Evolutionary conservation across 2,888 invertebrate species (phyloP).

Genomic region (Drosophila fungiperda): DNA sequence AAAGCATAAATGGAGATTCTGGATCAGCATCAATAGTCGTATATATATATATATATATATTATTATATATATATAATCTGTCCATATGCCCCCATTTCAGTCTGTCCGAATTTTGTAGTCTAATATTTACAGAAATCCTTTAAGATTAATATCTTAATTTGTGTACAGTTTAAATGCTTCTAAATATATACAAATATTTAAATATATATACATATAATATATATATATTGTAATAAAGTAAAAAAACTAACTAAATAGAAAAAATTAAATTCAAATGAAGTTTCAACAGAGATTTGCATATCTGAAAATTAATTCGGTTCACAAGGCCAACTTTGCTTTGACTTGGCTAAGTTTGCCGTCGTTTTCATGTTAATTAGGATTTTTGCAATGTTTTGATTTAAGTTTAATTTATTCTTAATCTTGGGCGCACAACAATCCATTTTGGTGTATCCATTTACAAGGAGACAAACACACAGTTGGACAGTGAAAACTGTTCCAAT

Average conservation of each 20-base stretch:
- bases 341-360: background rate
- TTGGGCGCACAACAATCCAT: background rate
- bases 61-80: background rate
- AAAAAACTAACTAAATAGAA: background rate
- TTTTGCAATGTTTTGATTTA: constrained; percentile 16
- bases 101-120: background rate
- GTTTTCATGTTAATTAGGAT: constrained; percentile 14
- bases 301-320: background rate
- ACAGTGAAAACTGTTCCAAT: constrained; percentile 42
- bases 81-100: background rate
- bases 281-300: background rate
- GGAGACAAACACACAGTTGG: constrained; percentile 4
- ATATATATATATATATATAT: background rate
- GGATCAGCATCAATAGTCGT: background rate
- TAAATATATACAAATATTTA: background rate
- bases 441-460: constrained; percentile 10
- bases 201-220: too few species aligned
- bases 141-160: background rate
- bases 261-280: background rate
- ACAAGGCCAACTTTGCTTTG: background rate
- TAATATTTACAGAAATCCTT: background rate
- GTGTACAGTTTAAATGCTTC: background rate
- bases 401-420: constrained; percentile 44
- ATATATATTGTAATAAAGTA: background rate
- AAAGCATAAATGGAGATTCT: background rate